Conservation (phyloP, 2,113 vertebrate genomes). For the Pygoscelis adeliae region DNA sequence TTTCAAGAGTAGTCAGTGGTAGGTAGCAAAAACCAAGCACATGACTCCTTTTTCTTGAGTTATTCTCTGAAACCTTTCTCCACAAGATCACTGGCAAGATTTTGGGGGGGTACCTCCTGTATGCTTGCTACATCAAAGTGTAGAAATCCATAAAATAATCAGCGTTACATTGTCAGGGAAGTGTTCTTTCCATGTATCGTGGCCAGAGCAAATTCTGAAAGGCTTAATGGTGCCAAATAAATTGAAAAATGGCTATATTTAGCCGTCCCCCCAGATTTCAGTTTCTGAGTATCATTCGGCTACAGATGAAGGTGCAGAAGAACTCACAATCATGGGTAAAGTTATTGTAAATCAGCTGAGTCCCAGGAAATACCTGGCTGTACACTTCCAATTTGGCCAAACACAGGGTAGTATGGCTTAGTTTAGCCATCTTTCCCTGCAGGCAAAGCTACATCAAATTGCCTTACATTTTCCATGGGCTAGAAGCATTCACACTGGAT, state of each 20-base stretch:
- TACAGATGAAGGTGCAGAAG: not conserved
- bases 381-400: not conserved
- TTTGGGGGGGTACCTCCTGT: not conserved
- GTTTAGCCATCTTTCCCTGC: not conserved
- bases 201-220: slow-evolving; percentile 45
- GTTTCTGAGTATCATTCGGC: not conserved
- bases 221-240: slow-evolving; percentile 21
- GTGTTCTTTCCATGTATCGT: slow-evolving; percentile 9
- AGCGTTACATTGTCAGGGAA: slow-evolving; percentile 12
- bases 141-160: slow-evolving; percentile 8
- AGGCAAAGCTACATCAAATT: not conserved
- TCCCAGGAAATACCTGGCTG: not conserved
- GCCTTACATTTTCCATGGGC: not conserved
- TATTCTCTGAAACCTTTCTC: not conserved
- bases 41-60: not conserved
- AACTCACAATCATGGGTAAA: not conserved
- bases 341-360: not conserved
- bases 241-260: slow-evolving; percentile 33
- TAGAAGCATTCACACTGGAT: slow-evolving; percentile 5
- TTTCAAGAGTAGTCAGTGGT: not conserved
- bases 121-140: not conserved
- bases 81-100: not conserved
- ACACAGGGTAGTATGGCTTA: not conserved
- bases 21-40: not conserved
- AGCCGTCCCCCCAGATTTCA: not conserved